Evolutionary conservation across 2,888 invertebrate species (phyloP), one percentile per base, ranked within the genome.

Genomic region (Chymomyza caudatula): DNA sequence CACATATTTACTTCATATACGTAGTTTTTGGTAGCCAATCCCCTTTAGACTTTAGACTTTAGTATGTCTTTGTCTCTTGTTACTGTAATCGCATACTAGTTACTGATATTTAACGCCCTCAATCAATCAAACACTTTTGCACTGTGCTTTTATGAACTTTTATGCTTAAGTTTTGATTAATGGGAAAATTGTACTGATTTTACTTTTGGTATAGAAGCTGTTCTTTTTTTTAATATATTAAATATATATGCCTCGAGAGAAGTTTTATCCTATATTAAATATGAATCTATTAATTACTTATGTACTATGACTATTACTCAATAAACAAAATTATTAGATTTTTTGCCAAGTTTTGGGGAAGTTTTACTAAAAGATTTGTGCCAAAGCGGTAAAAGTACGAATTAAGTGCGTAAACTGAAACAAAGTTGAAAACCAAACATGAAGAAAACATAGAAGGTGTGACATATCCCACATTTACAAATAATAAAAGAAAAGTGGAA

Each of bases 321-420:
- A 70, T 77, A 67, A 81, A 81, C 69, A 64, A 71, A 52, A 72
- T 71, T 69, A 74, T 71, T 73, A 71, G 78, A 78, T 63, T 69
- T 69, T 63, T 64, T 63, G 19, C 17, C 20, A 22, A 51, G 11
- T 25, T 22, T 11, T 54, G 13, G 0, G 22, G 25, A 1, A 2
- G 29, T 37, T 37, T 37, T 37, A 37, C n/a, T n/a, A n/a, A n/a
- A n/a, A n/a, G n/a, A n/a, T n/a, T n/a, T n/a, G n/a, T n/a, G n/a
- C n/a, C n/a, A n/a, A n/a, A n/a, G n/a, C n/a, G n/a, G n/a, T n/a
- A n/a, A n/a, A n/a, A n/a, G n/a, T n/a, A n/a, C n/a, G n/a, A n/a
- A n/a, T n/a, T n/a, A n/a, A n/a, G n/a, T n/a, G n/a, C n/a, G n/a
- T n/a, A n/a, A n/a, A n/a, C n/a, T n/a, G n/a, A n/a, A n/a, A n/a